These are phyloP conservation scores for Xiphophorus couchianus DNA, from an alignment of 2,113 vertebrate genomes.

Conservation along the genomic window DNA sequence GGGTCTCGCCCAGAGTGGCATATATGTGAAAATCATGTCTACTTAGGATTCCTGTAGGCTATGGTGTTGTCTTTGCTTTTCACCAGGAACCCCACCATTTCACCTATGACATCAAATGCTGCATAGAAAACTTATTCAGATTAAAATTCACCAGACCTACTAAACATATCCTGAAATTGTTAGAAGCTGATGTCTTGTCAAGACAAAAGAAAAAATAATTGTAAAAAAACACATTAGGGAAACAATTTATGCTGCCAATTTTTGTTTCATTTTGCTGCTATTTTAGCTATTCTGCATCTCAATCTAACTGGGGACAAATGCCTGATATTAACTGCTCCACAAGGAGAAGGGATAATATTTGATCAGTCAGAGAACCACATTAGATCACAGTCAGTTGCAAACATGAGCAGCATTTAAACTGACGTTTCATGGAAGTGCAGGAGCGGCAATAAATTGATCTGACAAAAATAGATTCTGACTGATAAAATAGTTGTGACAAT, in stretches of 20 bases:
- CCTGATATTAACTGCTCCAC: neutral
- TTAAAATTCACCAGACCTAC: neutral
- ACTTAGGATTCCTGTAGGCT: neutral
- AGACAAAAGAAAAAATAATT: neutral
- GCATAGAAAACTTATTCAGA: neutral
- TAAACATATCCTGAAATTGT: neutral
- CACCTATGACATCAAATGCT: neutral
- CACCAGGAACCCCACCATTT: neutral
- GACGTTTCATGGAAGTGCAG: neutral
- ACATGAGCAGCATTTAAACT: neutral
- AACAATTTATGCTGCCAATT: neutral
- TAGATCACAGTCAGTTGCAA: neutral
- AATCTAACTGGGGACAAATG: neutral
- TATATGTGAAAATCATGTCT: too few relatives aligned
- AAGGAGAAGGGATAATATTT: neutral
- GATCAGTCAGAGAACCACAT: conserved; percentile 6
- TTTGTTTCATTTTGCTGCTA: neutral
- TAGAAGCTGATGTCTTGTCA: neutral
- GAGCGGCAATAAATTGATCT: neutral
- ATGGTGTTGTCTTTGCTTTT: too few relatives aligned
- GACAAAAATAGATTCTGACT: neutral
- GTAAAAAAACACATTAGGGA: neutral
- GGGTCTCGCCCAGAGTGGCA: too few relatives aligned
- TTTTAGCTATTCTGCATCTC: neutral
- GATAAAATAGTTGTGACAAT: conserved; percentile 1